phyloP scores from a whole-genome alignment of 2,888 invertebrate genomes.

The Drosophila anomelani region DNA sequence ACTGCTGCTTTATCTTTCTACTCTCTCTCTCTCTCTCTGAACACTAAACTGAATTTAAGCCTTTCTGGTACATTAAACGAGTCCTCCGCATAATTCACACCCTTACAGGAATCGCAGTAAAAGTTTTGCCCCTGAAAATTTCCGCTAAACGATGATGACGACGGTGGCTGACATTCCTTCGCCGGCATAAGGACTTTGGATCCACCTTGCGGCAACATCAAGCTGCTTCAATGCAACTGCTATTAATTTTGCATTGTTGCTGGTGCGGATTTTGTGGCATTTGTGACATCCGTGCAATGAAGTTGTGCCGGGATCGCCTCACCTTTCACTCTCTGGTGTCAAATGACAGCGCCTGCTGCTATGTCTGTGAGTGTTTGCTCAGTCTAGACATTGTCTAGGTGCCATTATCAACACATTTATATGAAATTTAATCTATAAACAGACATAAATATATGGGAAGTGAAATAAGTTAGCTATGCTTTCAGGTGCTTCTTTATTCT shows the following conservation, averaged over 20 bases:
- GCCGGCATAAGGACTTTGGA: conserved; percentile 46
- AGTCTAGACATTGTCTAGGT: conserved; percentile 71
- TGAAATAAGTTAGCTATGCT: neutral
- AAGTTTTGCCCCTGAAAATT: conserved; percentile 59
- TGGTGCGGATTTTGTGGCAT: conserved; percentile 73
- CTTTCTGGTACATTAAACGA: too few relatives aligned
- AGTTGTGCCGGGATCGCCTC: conserved; percentile 32
- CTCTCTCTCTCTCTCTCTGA: too few relatives aligned
- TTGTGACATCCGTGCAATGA: conserved; percentile 63
- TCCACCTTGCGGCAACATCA: conserved; percentile 5
- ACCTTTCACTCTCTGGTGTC: conserved; percentile 57
- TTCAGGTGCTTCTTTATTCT: neutral
- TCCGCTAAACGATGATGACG: conserved; percentile 58
- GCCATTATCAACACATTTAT: conserved; percentile 74
- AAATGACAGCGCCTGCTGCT: conserved; percentile 54
- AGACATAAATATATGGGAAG: conserved; percentile 1
- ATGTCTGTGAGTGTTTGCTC: conserved; percentile 47
- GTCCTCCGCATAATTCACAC: neutral
- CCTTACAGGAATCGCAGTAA: conserved; percentile 13
- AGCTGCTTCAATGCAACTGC: conserved; percentile 61
- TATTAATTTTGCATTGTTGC: conserved; percentile 73
- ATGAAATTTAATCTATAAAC: conserved; percentile 67
- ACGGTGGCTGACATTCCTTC: conserved; percentile 57
- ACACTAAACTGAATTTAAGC: too few relatives aligned
- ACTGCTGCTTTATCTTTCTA: neutral